Conservation (phyloP, 2,113 vertebrate genomes). For the Ailurus styani region DNA sequence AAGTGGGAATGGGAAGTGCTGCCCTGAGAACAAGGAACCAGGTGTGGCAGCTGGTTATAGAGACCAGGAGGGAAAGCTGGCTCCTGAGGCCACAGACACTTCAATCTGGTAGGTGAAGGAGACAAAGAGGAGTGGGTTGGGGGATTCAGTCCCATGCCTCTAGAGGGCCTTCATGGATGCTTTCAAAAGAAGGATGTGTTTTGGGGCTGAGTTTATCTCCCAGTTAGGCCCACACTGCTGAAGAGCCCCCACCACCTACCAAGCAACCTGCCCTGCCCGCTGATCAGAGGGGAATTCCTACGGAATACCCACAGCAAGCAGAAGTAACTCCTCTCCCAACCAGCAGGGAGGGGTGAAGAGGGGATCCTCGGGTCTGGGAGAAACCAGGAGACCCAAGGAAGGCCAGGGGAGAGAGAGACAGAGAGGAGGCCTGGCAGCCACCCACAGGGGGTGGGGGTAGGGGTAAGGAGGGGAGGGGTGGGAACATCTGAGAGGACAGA, state of each 20-base stretch:
- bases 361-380: background rate
- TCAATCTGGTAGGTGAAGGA: slow-evolving; percentile 22
- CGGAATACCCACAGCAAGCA: slow-evolving; percentile 49
- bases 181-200: slow-evolving; percentile 18
- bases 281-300: slow-evolving; percentile 61
- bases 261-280: slow-evolving; percentile 33
- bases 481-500: slow-evolving; percentile 63
- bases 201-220: slow-evolving; percentile 34
- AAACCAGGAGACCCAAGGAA: slow-evolving; percentile 38
- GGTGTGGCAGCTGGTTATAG: background rate
- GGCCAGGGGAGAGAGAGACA: slow-evolving; percentile 9
- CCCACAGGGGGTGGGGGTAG: background rate
- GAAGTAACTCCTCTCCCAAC: slow-evolving; percentile 45
- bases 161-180: slow-evolving; percentile 61
- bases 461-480: background rate
- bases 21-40: background rate
- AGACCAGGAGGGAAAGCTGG: background rate
- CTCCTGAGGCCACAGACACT: background rate
- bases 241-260: slow-evolving; percentile 38
- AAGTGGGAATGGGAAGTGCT: background rate
- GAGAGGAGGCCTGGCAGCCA: background rate
- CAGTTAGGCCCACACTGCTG: background rate
- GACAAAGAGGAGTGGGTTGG: slow-evolving; percentile 57
- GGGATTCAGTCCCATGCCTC: slow-evolving; percentile 64
- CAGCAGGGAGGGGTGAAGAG: background rate